A percentile compares a stretch with the other conserved stretches of the same genome.
Conservation (phyloP, 2,113 vertebrate genomes). For the Tetrao urogallus region DNA sequence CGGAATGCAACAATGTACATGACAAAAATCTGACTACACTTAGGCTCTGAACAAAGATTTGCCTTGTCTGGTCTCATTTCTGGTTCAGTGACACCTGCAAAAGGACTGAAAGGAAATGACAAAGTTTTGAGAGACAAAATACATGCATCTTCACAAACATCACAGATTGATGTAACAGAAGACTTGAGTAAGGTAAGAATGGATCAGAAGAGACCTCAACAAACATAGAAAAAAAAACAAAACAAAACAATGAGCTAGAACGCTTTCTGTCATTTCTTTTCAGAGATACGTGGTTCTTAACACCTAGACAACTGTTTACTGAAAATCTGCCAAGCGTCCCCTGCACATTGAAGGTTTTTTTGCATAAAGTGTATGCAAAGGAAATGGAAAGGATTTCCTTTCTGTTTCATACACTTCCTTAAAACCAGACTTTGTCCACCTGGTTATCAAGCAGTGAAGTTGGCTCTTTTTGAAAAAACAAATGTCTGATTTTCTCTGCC, state of each 20-base stretch:
- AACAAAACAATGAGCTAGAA: background rate
- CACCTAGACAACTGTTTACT: background rate
- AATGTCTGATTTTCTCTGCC: background rate
- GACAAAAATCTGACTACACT: conserved; percentile 1
- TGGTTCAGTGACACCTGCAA: background rate
- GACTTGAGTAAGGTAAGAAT: background rate
- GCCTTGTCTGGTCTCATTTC: conserved; percentile 27
- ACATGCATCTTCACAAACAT: background rate
- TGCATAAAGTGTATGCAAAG: conserved; percentile 17
- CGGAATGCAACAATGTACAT: background rate
- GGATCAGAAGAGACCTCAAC: background rate
- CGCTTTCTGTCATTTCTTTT: background rate
- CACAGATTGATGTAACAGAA: background rate
- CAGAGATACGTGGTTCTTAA: background rate
- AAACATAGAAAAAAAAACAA: background rate
- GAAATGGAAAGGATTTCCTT: conserved; percentile 66
- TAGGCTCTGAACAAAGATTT: conserved; percentile 28
- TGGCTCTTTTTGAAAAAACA: conserved; percentile 16
- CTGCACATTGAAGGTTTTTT: background rate
- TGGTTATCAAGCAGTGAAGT: conserved; percentile 22
- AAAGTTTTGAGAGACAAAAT: background rate
- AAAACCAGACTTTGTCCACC: conserved; percentile 47
- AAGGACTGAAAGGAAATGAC: background rate
- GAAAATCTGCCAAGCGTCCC: background rate
- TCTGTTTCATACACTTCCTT: conserved; percentile 52